Base-by-base conservation (phyloP, 1,140 invertebrate genomes). In the Tetragonula clypearis region DNA sequence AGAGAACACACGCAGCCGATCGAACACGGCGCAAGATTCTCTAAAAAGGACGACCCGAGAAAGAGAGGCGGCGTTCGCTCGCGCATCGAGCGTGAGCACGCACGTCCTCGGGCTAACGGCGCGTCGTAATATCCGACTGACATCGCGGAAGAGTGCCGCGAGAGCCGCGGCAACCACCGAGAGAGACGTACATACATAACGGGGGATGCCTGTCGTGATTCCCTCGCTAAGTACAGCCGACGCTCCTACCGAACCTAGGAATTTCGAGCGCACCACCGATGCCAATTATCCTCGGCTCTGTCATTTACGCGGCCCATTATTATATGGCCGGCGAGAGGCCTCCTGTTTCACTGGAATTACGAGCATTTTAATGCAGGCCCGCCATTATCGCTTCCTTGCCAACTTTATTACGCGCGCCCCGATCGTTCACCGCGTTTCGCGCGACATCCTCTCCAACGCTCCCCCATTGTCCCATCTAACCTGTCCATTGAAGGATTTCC, bases 301-400 rank as follows among this genome's bases (percentile, higher is more conserved):
- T 84, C 82, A 84, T 84, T 84, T 84, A 71, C 82, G 76, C 75
- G 82, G 82, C 56, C 56, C 65, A 2, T 84, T 53, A 79, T 84
- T 84, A 84, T 26, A 79, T 21, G 41, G 75, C 82, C 55, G 66
- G 26, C 26, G 72, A 53, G 58, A 49, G 41, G 41, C 41, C 8
- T 49, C 19, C 82, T 5, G 55, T 84, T 71, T 79, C 82, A 19
- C 66, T 53, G 75, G 65, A 79, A 79, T 84, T 84, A 79, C 82
- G 55, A 84, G 55, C 74, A 53, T 84, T 69, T 84, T 84, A 84
- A 84, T 30, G n/a, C 75, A 23, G n/a, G 53, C 66, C 82, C 65
- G 30, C 12, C 23, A 71, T 84, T 78, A 84, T 84, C 75, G 82
- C 82, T 71, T 83, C 82, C 71, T 78, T 78, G 82, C 74, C 74